These are phyloP conservation scores for Dynastes tityus DNA, from an alignment of 2,888 invertebrate genomes.

Conservation along the genomic window DNA sequence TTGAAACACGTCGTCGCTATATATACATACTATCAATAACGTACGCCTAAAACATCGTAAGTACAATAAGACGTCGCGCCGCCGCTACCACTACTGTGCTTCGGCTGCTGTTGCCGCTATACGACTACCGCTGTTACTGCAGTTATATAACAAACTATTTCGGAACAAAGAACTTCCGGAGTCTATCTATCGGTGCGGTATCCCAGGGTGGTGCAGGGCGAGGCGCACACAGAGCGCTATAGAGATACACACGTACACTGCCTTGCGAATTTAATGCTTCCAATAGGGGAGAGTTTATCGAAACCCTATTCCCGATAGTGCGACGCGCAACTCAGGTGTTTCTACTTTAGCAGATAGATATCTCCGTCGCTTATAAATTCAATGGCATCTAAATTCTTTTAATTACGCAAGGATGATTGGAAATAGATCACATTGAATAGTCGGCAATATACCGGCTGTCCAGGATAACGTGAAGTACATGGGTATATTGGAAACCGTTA, in stretches of 20 bases:
- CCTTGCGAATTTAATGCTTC: background rate
- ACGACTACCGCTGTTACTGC: constrained; percentile 32
- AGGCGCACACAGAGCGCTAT: constrained; percentile 35
- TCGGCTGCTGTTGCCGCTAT: constrained; percentile 25
- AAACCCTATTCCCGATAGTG: too few species aligned
- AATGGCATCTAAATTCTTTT: too few species aligned
- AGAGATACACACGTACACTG: constrained; percentile 25
- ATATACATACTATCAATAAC: constrained; percentile 37
- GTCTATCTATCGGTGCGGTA: constrained; percentile 53
- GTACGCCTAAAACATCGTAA: constrained; percentile 23
- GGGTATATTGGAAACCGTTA: too few species aligned
- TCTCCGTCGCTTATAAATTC: too few species aligned
- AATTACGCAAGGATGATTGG: too few species aligned
- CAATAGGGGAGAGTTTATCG: too few species aligned
- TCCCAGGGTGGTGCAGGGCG: constrained; percentile 46
- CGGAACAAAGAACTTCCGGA: constrained; percentile 53
- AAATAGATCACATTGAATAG: too few species aligned
- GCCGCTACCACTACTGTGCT: background rate
- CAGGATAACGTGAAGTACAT: too few species aligned
- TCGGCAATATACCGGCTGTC: too few species aligned
- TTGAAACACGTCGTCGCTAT: constrained; percentile 24
- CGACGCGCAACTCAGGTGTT: too few species aligned
- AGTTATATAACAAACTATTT: constrained; percentile 51
- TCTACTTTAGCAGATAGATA: too few species aligned
- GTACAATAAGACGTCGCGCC: constrained; percentile 28